Conservation (phyloP, 2,113 vertebrate genomes). For the Notechis scutatus region DNA sequence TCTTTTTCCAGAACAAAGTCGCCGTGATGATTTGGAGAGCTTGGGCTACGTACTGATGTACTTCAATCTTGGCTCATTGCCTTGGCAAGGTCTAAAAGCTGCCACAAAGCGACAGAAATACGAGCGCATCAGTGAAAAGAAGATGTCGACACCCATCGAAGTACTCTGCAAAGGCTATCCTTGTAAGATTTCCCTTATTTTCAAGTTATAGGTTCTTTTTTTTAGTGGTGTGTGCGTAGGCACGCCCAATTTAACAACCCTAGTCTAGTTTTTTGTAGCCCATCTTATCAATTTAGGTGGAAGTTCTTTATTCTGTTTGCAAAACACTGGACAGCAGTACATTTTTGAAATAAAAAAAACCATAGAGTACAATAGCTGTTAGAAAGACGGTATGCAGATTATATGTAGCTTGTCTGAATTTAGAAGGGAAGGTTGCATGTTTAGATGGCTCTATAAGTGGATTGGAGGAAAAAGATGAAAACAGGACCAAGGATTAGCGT, state of each 20-base stretch:
- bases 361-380: background rate
- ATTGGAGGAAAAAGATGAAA: background rate
- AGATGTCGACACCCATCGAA: conserved; percentile 97
- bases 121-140: conserved; percentile 97
- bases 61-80: conserved; percentile 96
- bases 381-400: background rate
- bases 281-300: background rate
- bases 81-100: conserved; percentile 97
- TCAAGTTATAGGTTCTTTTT: background rate
- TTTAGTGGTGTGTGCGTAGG: background rate
- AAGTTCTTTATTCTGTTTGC: background rate
- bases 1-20: conserved; percentile 84
- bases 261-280: no score
- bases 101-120: conserved; percentile 98
- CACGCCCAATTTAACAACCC: background rate
- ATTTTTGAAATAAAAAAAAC: background rate
- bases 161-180: conserved; percentile 97
- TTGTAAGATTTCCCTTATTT: conserved; percentile 77
- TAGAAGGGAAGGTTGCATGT: background rate
- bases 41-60: conserved; percentile 97
- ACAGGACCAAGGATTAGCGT: background rate
- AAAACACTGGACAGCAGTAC: background rate
- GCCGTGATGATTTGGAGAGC: conserved; percentile 94
- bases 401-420: background rate
- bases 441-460: background rate